phyloP scores from a whole-genome alignment of 2,797 vertebrate species.

The Characodon lateralis region DNA sequence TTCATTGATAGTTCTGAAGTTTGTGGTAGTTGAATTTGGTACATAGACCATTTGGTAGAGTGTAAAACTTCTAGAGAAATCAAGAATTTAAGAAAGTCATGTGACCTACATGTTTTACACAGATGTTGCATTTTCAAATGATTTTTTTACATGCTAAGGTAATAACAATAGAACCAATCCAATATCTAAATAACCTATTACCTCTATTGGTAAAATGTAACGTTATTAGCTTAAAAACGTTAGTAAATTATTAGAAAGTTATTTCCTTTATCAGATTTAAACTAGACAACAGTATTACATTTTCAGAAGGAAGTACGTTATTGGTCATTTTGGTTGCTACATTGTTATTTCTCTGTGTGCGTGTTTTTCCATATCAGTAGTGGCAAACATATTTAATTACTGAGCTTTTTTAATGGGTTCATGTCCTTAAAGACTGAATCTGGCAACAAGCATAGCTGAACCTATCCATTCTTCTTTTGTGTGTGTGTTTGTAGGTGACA shows the following conservation, averaged over 20 bases:
- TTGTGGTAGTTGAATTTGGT: background rate
- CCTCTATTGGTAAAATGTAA: background rate
- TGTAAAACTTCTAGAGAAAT: background rate
- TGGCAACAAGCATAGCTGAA: background rate
- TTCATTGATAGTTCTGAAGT: background rate
- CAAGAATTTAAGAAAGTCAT: background rate
- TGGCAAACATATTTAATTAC: background rate
- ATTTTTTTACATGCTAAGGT: background rate
- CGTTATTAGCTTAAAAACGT: background rate
- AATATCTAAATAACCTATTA: background rate
- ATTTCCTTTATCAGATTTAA: background rate
- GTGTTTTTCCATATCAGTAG: background rate
- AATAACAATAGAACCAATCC: background rate
- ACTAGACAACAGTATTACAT: background rate
- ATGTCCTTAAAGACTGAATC: slow-evolving; percentile 5
- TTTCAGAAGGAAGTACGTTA: background rate
- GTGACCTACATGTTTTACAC: background rate
- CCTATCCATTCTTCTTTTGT: slow-evolving; percentile 13
- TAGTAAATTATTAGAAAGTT: background rate
- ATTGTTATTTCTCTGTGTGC: background rate
- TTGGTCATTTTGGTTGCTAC: background rate
- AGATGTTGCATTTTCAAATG: background rate
- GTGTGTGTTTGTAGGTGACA: slow-evolving; percentile 25
- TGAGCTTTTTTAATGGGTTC: background rate
- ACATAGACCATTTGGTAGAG: background rate